phyloP scores from a whole-genome alignment of 2,797 vertebrate genomes.

The Malurus splendens region DNA sequence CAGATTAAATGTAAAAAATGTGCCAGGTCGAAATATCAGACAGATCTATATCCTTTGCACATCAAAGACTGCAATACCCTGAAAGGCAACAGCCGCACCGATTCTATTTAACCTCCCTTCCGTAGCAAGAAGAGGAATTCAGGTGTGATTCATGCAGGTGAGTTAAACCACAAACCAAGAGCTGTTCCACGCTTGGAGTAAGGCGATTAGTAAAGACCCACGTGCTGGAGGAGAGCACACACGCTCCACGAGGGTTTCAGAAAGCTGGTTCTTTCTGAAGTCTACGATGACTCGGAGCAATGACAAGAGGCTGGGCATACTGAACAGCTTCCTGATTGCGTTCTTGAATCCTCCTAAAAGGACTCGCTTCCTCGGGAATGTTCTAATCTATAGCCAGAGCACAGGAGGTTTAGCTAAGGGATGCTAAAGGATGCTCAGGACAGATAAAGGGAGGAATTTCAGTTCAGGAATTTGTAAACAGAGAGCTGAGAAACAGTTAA shows the following conservation, averaged over 20 bases:
- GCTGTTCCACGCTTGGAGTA: neutral
- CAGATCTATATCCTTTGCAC: neutral
- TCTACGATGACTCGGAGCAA: neutral
- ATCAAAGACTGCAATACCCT: neutral
- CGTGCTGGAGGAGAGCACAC: neutral
- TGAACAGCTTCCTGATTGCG: neutral
- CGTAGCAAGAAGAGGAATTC: neutral
- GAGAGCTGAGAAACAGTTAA: neutral
- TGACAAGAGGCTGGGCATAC: neutral
- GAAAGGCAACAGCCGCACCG: neutral
- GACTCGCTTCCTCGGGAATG: neutral
- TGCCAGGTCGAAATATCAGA: neutral
- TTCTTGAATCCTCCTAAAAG: neutral
- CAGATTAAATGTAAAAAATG: neutral
- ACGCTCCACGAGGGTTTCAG: neutral
- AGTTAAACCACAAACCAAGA: neutral
- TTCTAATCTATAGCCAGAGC: neutral
- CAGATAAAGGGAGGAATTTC: neutral
- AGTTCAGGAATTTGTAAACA: slow-evolving; percentile 8
- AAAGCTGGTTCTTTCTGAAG: neutral
- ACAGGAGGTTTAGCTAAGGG: neutral
- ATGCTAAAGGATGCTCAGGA: neutral
- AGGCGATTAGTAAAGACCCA: neutral
- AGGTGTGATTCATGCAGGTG: neutral
- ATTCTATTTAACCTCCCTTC: neutral